A percentile compares a stretch with the other conserved stretches of the same genome.
Conservation (phyloP, 2,888 invertebrate species). For the Arrhopalites spinosus region DNA sequence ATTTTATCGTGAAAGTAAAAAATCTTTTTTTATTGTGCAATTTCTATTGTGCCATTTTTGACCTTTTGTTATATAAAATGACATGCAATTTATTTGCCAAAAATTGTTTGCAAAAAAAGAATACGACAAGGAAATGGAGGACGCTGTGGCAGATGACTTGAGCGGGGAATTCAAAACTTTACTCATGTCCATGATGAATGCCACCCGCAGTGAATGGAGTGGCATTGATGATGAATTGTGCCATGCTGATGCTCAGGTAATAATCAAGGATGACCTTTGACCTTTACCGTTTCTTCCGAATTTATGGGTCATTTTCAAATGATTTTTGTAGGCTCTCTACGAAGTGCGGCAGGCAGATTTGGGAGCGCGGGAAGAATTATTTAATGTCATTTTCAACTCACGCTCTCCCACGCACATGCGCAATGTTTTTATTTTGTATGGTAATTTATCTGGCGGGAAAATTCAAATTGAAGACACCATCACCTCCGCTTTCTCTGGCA, state of each 20-base stretch:
- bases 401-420: slow-evolving; percentile 61
- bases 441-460: slow-evolving; percentile 58
- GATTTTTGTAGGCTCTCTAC: slow-evolving; percentile 58
- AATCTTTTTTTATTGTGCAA: neutral
- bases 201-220: slow-evolving; percentile 60
- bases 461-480: slow-evolving; percentile 57
- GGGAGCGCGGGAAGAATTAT: slow-evolving; percentile 59
- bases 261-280: too few species aligned
- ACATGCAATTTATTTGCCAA: neutral
- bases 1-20: slow-evolving; percentile 57
- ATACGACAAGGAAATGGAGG: slow-evolving; percentile 58
- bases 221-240: slow-evolving; percentile 56
- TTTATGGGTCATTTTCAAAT: neutral
- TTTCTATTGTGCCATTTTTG: neutral
- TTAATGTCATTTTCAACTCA: slow-evolving; percentile 59
- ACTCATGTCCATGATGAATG: slow-evolving; percentile 58
- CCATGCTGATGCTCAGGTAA: neutral
- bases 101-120: slow-evolving; percentile 57
- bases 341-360: slow-evolving; percentile 60
- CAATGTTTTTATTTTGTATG: slow-evolving; percentile 59
- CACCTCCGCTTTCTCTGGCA: slow-evolving; percentile 58
- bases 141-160: slow-evolving; percentile 61
- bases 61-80: neutral
- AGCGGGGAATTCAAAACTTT: slow-evolving; percentile 62
- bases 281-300: too few species aligned